Evolutionary conservation across 2,797 vertebrate species (phyloP).

Genomic region (Poecile montanus): DNA sequence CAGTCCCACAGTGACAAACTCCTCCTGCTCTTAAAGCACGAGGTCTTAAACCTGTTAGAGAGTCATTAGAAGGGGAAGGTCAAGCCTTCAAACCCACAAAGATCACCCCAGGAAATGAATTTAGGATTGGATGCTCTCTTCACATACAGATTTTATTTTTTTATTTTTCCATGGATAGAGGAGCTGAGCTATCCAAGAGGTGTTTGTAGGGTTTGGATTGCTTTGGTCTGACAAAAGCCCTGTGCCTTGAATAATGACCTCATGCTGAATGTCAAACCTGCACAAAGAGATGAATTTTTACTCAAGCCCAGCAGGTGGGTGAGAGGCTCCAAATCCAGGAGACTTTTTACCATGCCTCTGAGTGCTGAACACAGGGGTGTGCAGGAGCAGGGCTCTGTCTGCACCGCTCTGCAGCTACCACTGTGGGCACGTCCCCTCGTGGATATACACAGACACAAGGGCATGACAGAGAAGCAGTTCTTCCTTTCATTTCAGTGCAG

Average conservation of each 20-base stretch:
- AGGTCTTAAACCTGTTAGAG: neutral
- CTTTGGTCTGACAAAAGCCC: neutral
- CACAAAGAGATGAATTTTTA: neutral
- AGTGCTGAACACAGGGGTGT: neutral
- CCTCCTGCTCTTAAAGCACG: neutral
- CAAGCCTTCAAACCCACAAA: neutral
- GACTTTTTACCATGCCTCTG: neutral
- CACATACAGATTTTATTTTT: fast-evolving
- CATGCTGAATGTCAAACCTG: neutral
- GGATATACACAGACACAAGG: neutral
- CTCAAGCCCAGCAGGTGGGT: neutral
- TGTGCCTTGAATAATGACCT: neutral
- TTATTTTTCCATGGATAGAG: neutral
- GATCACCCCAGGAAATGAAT: neutral
- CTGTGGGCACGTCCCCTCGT: neutral
- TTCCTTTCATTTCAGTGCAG: neutral
- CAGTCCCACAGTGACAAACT: fast-evolving
- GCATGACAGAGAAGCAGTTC: neutral
- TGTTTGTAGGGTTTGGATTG: neutral
- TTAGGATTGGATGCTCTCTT: neutral
- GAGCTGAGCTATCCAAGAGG: neutral
- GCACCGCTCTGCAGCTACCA: neutral
- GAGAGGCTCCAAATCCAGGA: neutral
- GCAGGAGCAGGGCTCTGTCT: neutral
- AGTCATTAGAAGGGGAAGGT: neutral